phyloP scores from a whole-genome alignment of 2,113 vertebrate genomes.

The Axis porcinus region DNA sequence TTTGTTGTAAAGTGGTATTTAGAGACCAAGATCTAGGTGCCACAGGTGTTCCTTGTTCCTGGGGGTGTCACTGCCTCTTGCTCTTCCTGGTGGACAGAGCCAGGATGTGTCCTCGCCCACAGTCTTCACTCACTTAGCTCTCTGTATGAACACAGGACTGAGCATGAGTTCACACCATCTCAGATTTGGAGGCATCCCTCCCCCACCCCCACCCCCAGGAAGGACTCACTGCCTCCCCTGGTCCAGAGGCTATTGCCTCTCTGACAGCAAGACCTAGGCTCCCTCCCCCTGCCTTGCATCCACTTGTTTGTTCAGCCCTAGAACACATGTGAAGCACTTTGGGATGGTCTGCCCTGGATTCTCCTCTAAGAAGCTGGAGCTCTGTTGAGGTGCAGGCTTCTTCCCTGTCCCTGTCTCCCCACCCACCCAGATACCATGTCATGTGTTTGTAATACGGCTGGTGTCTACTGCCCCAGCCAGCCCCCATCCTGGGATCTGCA shows the following conservation, averaged over 20 bases:
- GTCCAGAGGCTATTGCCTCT: background rate
- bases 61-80: background rate
- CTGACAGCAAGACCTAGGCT: background rate
- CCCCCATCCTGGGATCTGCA: background rate
- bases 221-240: background rate
- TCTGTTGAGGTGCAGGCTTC: background rate
- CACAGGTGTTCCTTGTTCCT: background rate
- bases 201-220: background rate
- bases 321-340: background rate
- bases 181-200: background rate
- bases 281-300: accelerated
- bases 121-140: background rate
- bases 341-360: background rate
- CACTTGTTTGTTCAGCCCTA: background rate
- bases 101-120: background rate
- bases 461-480: background rate
- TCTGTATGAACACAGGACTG: background rate
- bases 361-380: background rate
- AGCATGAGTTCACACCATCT: background rate
- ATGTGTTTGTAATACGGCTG: background rate
- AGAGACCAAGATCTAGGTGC: background rate
- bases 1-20: background rate
- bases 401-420: background rate
- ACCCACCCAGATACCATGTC: background rate
- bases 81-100: background rate